Evolutionary conservation across 37 sponge, comb jelly and placozoan genomes (phyloP).

Genomic region (Dysidea cf. avara): DNA sequence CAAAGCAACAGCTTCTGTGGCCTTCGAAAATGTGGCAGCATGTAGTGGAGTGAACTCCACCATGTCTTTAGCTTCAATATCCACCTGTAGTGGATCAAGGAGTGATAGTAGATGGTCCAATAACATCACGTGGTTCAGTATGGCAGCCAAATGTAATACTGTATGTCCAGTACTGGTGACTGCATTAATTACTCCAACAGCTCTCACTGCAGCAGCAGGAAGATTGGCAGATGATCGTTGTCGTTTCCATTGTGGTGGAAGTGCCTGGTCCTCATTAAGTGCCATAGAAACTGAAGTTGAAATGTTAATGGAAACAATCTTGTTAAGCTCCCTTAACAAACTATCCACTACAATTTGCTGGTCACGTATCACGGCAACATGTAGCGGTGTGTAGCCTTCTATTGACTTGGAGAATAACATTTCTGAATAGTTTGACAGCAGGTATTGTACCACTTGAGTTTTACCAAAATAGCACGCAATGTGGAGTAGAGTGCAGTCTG

Average conservation of each 20-base stretch:
- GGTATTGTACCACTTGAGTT: conserved; percentile 9
- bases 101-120: conserved; percentile 27
- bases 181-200: too few relatives aligned
- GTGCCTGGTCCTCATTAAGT: too few relatives aligned
- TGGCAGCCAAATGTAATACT: conserved; percentile 58
- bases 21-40: conserved; percentile 38
- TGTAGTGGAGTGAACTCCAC: conserved; percentile 70
- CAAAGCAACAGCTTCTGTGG: neutral
- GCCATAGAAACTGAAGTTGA: neutral
- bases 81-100: conserved; percentile 10
- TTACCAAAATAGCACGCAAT: conserved; percentile 26
- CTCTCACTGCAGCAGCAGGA: too few relatives aligned
- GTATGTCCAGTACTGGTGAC: conserved; percentile 63
- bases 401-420: conserved; percentile 24
- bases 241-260: too few relatives aligned
- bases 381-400: conserved; percentile 70
- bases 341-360: conserved; percentile 22
- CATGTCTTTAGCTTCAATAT: conserved; percentile 22
- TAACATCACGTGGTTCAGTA: conserved; percentile 33
- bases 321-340: neutral
- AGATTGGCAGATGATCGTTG: too few relatives aligned
- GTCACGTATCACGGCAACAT: conserved; percentile 41
- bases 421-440: conserved; percentile 27
- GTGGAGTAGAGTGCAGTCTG: conserved; percentile 13
- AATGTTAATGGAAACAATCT: neutral